Base-by-base conservation (phyloP, 2,113 vertebrate species). In the Labeo rohita region DNA sequence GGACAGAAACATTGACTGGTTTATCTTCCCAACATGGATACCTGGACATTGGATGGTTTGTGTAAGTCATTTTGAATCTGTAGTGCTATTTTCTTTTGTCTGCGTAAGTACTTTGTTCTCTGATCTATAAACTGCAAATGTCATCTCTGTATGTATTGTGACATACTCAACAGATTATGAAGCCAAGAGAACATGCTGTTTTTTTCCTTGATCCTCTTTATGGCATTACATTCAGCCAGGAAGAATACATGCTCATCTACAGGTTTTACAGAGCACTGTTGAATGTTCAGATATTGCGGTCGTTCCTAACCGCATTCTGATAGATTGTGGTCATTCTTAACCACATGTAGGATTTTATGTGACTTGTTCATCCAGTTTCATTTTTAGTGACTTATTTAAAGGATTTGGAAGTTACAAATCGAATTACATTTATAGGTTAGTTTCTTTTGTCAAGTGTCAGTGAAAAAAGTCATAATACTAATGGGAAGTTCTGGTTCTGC, bases 161-260 rank as follows among this genome's bases (percentile, higher is more conserved):
- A 76, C 23, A 16, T 76, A 76, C 28, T 36, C 23, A 52, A 77
- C 75, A 77, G 75, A 54, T 77, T 54, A 77, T 77, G 75, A 77
- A 77, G 11, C 75, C 75, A 9, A 7, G 75, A 34, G 13, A 36
- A 12, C 75, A 77, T 54, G n/a, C 34, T 6, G 54, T 34, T 50
- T 54, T 16, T 34, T 76, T 76, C n/a, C 73, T 76, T 76, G 73
- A 49, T 50, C 73, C 73, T 76, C 45, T 76, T 11, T 12, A 50
- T 0, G 45, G 47, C 43, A 23, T 23, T 23, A 76, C n/a, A 50
- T 76, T 76, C 73, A 76, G 5, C 12, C 47, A 76, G 47, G 73
- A 76, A 15, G 73, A 47, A 75, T 75, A 75, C 73, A 76, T 16
- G 73, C 34, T 70, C 36, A 70, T 70, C 66, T 39, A 70, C 34